Evolutionary conservation across 2,888 invertebrate species (phyloP), one percentile per base, ranked within the genome.

Genomic region (Acronicta aceris): DNA sequence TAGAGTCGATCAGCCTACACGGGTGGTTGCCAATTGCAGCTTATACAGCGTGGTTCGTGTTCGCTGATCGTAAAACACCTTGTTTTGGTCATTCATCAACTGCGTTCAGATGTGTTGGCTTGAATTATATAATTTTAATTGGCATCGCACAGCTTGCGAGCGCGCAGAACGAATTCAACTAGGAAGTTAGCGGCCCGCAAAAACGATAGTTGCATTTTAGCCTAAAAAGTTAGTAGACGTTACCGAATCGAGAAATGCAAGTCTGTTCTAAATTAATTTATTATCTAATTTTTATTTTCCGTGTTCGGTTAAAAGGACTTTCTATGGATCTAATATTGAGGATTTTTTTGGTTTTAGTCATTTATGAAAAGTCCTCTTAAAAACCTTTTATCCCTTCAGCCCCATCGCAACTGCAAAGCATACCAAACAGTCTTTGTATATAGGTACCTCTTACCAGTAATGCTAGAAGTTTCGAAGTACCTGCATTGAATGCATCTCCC

Each of bases 61-160:
- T 76, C 40, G 53, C 41, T 41, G 78, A 65, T 82, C 85, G 68
- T 88, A 83, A 88, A 87, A 76, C 74, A 71, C 66, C 71, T 79
- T 87, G 85, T 86, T 89, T 87, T 84, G 82, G 81, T 84, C 85
- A 73, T 89, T 66, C 75, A 84, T 87, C 86, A 85, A 78, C 59
- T 68, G 71, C 67, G 65, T 78, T 76, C 74, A 60, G 72, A 76
- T 57, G 73, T 68, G 66, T 78, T 71, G 74, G 63, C 70, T 77
- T 62, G 76, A 81, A 81, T 90, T 89, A 85, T 86, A 85, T 87
- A 86, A 89, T 82, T 80, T 80, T 90, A 89, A 89, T 89, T 89
- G 87, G 81, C 69, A 81, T 79, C 75, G 71, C 65, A 65, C 67
- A 71, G 69, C 76, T 79, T 78, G 61, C 46, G 55, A 56, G 41